phyloP scores from a whole-genome alignment of 2,888 invertebrate species.

The Campaea margaritaria region DNA sequence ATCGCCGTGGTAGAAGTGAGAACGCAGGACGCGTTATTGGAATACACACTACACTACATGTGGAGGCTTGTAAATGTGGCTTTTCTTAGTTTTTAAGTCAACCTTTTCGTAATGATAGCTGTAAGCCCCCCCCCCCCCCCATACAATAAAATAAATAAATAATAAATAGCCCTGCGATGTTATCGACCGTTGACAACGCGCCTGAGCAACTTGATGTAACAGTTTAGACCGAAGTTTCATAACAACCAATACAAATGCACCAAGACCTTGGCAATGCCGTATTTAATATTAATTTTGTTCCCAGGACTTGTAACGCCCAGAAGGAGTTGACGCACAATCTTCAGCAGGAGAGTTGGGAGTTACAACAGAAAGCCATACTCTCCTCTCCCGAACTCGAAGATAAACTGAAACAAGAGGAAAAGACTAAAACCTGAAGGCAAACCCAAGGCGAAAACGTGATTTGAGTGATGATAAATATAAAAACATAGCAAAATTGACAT shows the following conservation, averaged over 20 bases:
- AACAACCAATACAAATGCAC: conserved; percentile 31
- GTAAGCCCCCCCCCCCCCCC: no score
- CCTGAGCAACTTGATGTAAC: neutral
- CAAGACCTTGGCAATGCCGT: conserved; percentile 18
- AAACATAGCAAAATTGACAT: no score
- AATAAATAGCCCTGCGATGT: no score
- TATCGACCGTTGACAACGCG: no score
- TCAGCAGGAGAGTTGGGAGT: conserved; percentile 77
- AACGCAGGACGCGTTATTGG: no score
- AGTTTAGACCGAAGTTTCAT: neutral
- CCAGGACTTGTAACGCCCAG: conserved; percentile 73
- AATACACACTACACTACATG: no score
- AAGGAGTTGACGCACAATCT: conserved; percentile 73
- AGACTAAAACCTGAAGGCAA: conserved; percentile 8
- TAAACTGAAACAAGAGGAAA: conserved; percentile 61
- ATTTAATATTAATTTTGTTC: conserved; percentile 35
- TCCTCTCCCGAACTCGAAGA: conserved; percentile 71
- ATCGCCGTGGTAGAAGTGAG: no score
- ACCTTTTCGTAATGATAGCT: no score
- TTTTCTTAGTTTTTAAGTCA: no score
- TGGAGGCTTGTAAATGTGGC: no score
- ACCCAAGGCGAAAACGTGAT: conserved; percentile 4
- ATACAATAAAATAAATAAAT: no score
- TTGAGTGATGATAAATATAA: neutral
- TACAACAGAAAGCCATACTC: conserved; percentile 78